A percentile compares a stretch with the other conserved stretches of the same genome.
Conservation (phyloP, 2,888 invertebrate genomes). For the Eupithecia vulgata region DNA sequence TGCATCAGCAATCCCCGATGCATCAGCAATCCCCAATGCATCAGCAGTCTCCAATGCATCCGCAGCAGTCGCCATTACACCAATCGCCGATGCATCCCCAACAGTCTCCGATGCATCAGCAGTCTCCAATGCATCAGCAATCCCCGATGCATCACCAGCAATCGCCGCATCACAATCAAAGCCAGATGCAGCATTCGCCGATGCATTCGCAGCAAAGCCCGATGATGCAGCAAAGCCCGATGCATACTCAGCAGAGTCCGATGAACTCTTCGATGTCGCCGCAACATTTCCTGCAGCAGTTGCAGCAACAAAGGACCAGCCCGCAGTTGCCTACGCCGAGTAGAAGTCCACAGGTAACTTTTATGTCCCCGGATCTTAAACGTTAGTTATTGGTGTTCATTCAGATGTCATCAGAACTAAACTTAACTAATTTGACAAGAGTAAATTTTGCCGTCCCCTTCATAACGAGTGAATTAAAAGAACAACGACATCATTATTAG, state of each 20-base stretch:
- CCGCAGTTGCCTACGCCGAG: constrained; percentile 79
- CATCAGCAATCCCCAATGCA: constrained; percentile 73
- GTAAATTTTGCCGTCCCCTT: neutral
- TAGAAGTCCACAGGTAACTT: constrained; percentile 76
- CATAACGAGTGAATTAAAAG: too few species aligned
- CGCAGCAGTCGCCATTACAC: constrained; percentile 50
- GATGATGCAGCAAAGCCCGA: constrained; percentile 64
- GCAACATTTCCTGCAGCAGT: constrained; percentile 67
- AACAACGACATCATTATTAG: too few species aligned
- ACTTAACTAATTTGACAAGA: neutral
- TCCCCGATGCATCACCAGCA: constrained; percentile 66
- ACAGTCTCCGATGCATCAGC: constrained; percentile 63
- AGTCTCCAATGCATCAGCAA: constrained; percentile 63
- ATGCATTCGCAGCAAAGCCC: constrained; percentile 67
- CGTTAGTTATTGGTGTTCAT: neutral
- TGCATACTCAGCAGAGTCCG: constrained; percentile 69
- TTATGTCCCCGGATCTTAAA: neutral
- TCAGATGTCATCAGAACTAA: neutral
- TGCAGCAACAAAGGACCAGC: constrained; percentile 78
- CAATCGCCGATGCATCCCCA: constrained; percentile 53
- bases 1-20: constrained; percentile 71
- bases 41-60: constrained; percentile 65
- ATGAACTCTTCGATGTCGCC: constrained; percentile 68
- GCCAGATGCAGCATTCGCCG: constrained; percentile 55
- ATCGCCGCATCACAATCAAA: constrained; percentile 61